A percentile compares a stretch with the other conserved stretches of the same genome.
phyloP scores from a whole-genome alignment of 2,113 vertebrate species.

The Carassius carassius region DNA sequence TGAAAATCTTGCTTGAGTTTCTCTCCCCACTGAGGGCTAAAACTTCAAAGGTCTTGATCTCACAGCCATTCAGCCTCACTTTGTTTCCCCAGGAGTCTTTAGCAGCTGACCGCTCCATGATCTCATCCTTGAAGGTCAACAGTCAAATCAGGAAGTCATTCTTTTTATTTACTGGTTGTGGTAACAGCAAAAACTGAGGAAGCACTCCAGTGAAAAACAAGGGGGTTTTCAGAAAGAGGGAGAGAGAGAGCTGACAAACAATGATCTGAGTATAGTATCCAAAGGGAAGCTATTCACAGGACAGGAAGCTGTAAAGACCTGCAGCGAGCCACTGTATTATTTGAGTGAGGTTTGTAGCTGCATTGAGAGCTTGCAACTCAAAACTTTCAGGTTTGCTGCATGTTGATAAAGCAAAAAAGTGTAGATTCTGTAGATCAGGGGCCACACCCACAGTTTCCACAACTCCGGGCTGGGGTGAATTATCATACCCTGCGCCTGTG shows the following conservation, averaged over 20 bases:
- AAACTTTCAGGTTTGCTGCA: not conserved
- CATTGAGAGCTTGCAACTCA: not conserved
- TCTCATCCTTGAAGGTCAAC: conserved; percentile 52
- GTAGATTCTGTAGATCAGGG: too few relatives aligned
- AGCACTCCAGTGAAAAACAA: conserved; percentile 34
- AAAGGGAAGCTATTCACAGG: conserved; percentile 21
- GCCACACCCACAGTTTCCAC: too few relatives aligned
- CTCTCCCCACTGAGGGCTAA: not conserved
- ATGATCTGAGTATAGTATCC: conserved; percentile 11
- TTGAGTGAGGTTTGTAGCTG: conserved; percentile 6
- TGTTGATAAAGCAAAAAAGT: not conserved
- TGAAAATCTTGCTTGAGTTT: not conserved
- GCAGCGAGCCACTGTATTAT: not conserved
- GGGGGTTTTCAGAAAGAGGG: conserved; percentile 25
- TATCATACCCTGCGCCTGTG: too few relatives aligned
- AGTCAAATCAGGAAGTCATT: conserved; percentile 49
- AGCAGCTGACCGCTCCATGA: conserved; percentile 34
- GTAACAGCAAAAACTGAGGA: conserved; percentile 46
- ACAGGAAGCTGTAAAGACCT: conserved; percentile 20
- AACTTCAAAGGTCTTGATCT: conserved; percentile 27
- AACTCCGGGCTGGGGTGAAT: too few relatives aligned
- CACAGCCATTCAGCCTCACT: conserved; percentile 30
- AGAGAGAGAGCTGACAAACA: conserved; percentile 35
- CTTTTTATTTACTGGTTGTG: conserved; percentile 42
- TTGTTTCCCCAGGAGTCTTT: conserved; percentile 44